Percentiles rank a stretch among this genome's conserved stretches.
Evolutionary conservation across 2,888 invertebrate genomes (phyloP).

Genomic region (Pollenia griseotomentosa): DNA sequence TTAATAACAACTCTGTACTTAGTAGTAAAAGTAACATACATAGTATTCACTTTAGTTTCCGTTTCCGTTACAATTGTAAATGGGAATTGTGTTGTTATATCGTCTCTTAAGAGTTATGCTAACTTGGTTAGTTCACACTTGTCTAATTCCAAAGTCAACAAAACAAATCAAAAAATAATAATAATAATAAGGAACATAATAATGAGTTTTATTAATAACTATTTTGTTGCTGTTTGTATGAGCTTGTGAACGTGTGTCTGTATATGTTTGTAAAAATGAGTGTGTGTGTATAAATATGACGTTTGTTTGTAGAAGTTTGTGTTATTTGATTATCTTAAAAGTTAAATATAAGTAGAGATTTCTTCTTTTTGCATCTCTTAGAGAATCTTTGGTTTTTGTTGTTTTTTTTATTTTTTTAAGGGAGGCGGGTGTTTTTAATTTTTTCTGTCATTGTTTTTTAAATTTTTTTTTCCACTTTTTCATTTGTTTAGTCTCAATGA

Average conservation of each 20-base stretch:
- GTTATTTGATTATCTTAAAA: constrained; percentile 47
- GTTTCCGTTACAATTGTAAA: constrained; percentile 43
- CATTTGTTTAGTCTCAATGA: constrained; percentile 11
- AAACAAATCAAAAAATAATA: neutral
- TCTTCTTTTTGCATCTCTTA: constrained; percentile 52
- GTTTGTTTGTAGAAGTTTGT: constrained; percentile 40
- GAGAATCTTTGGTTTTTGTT: constrained; percentile 68
- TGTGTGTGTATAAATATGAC: constrained; percentile 15
- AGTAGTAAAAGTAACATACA: constrained; percentile 44
- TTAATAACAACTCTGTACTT: constrained; percentile 24
- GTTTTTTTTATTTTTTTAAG: constrained; percentile 18
- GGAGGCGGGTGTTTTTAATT: constrained; percentile 64
- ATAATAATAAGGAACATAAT: constrained; percentile 33
- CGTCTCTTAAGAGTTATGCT: neutral
- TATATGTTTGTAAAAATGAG: constrained; percentile 19
- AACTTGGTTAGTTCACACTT: constrained; percentile 28
- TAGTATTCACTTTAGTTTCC: constrained; percentile 47
- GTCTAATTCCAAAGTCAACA: neutral
- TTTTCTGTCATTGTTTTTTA: constrained; percentile 1
- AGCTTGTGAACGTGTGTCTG: constrained; percentile 13
- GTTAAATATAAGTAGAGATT: constrained; percentile 48
- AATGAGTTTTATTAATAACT: constrained; percentile 7
- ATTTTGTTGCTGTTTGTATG: neutral
- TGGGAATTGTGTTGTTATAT: neutral
- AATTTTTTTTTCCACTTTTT: neutral